Evolutionary conservation across 2,888 invertebrate species (phyloP).

Genomic region (Pteria penguin): DNA sequence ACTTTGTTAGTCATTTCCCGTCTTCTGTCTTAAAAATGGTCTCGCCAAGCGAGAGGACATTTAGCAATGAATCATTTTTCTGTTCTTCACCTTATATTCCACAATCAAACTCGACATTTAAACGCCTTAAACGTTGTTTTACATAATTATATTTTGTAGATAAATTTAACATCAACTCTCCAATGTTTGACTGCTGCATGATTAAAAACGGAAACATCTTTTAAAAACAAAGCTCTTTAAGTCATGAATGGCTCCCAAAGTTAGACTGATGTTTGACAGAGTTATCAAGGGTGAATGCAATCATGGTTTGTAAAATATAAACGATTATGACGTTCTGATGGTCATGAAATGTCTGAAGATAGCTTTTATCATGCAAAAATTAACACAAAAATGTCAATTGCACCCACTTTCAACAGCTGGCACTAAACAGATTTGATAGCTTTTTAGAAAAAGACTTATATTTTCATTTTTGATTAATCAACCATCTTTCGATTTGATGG

Average conservation of each 20-base stretch:
- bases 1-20: too few species aligned
- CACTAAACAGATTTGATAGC: neutral
- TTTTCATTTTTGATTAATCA: too few species aligned
- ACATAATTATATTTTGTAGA: neutral
- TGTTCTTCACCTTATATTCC: too few species aligned
- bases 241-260: neutral
- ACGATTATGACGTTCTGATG: neutral
- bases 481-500: too few species aligned
- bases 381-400: neutral
- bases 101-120: too few species aligned
- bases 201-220: neutral
- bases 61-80: too few species aligned
- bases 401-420: neutral
- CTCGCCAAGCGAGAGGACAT: too few species aligned
- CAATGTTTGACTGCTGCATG: neutral
- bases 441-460: too few species aligned
- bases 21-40: too few species aligned
- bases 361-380: neutral
- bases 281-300: neutral
- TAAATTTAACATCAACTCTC: neutral
- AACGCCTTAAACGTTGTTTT: too few species aligned
- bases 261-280: neutral
- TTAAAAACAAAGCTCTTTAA: neutral
- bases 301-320: neutral
- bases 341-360: neutral